phyloP scores from a whole-genome alignment of 1,140 invertebrate species.

The Rhopalosiphum padi region DNA sequence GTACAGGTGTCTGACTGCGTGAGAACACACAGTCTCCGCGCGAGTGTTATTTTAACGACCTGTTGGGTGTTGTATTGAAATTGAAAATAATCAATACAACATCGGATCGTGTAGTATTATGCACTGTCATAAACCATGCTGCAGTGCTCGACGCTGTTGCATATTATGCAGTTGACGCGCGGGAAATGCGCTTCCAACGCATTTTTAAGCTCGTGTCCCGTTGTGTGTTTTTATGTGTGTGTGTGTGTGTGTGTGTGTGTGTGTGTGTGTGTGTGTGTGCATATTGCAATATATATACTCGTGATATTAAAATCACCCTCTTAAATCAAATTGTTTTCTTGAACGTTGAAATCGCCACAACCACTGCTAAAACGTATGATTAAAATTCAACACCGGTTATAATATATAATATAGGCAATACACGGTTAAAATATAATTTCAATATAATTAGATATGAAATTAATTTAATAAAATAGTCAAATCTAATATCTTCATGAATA shows the following conservation, averaged over 20 bases:
- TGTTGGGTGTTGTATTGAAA: conserved; percentile 57
- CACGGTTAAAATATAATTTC: no score
- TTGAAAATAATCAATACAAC: conserved; percentile 56
- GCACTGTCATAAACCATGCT: conserved; percentile 47
- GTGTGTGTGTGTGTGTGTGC: neutral
- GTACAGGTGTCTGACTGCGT: conserved; percentile 53
- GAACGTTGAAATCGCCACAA: neutral
- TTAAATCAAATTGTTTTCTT: neutral
- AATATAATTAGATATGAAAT: no score
- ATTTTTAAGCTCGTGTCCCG: neutral
- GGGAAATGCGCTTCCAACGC: conserved; percentile 6
- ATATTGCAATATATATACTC: neutral
- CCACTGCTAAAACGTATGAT: neutral
- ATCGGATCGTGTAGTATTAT: conserved; percentile 36
- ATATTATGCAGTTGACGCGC: conserved; percentile 13
- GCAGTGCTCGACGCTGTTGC: neutral
- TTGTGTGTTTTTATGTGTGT: neutral
- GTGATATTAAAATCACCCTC: neutral
- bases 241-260: neutral
- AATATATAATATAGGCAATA: no score
- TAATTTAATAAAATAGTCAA: no score
- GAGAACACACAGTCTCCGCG: conserved; percentile 37
- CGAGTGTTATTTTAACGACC: conserved; percentile 56
- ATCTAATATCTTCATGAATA: no score
- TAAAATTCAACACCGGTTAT: neutral